phyloP scores from a whole-genome alignment of 2,113 vertebrate genomes.

The Hippoglossus stenolepis region DNA sequence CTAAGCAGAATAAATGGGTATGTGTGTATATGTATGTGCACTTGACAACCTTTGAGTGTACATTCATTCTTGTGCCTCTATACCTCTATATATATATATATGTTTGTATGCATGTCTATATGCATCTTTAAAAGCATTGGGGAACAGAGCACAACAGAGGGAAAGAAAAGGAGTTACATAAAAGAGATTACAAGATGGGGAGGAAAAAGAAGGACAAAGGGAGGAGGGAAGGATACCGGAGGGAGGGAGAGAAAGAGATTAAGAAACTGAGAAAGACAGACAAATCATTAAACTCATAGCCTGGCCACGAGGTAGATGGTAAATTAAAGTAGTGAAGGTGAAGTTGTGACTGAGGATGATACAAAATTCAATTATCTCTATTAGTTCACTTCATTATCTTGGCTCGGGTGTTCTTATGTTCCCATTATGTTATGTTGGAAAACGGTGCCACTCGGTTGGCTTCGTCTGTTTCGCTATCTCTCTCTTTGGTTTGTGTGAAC shows the following conservation, averaged over 20 bases:
- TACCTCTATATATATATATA: no score
- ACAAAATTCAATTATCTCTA: constrained; percentile 63
- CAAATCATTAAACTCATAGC: constrained; percentile 57
- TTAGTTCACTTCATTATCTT: constrained; percentile 63
- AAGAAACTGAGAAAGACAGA: constrained; percentile 41
- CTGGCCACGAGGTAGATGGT: constrained; percentile 28
- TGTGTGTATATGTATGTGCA: not conserved
- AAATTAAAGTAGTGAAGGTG: constrained; percentile 55
- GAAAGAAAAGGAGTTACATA: not conserved
- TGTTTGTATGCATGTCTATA: not conserved
- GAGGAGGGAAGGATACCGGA: constrained; percentile 17
- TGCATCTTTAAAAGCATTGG: constrained; percentile 8
- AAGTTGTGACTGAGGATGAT: constrained; percentile 59
- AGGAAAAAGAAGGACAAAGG: constrained; percentile 29
- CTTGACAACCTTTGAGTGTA: not conserved
- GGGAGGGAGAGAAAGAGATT: constrained; percentile 33
- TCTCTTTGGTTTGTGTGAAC: not conserved
- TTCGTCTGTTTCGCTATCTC: not conserved
- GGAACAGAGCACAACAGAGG: not conserved
- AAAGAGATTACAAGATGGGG: constrained; percentile 21
- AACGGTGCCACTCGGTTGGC: constrained; percentile 4
- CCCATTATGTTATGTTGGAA: constrained; percentile 24
- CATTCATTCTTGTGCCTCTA: not conserved
- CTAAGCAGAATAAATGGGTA: no score
- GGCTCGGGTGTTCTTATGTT: constrained; percentile 43